Base-by-base conservation (phyloP, 2,888 invertebrate species). In the Chrysodeixis includens region DNA sequence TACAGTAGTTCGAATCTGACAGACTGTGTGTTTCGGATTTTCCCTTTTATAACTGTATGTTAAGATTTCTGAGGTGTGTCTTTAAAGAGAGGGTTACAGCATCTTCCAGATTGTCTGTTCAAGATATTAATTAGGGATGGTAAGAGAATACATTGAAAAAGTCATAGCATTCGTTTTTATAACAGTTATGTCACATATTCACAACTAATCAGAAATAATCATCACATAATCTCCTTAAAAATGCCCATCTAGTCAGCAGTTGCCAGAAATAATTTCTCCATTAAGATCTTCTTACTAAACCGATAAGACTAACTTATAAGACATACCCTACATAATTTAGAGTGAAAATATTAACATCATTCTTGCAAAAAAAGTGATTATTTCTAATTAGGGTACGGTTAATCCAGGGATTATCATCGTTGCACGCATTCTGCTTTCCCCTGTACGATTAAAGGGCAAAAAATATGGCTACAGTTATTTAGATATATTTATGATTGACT, bases 311-410 rank as follows among this genome's bases (percentile, higher is more conserved):
- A 30, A 54, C 40, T 62, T 35, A 49, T 62, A 52, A 7, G 30
- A 55, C 14, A 44, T 49, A 63, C 54, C 44, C 57, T 18, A 70
- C 51, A 56, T 76, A 61, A 73, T 62, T 68, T 53, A 56, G 66
- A 65, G 65, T 40, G 18, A 70, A 79, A 72, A 66, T 74, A 76
- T 76, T 69, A 60, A 60, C 71, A 71, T 35, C 49, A 65, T 67
- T 61, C 72, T 66, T 69, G 57, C 60, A 59, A 68, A 49, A 66
- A 65, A 73, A 65, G 69, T 68, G 62, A 71, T 74, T 78, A 78
- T 71, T 74, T 80, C 71, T 78, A 79, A 81, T 76, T 74, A 73
- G 67, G 74, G 79, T 70, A 30, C 55, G 44, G 30, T 32, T 78
- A 78, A 81, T 71, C 79, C 71, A 55, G 12, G 71, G 71, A 74